phyloP scores from a whole-genome alignment of 1,140 invertebrate species.

The Tetragonula clypearis region DNA sequence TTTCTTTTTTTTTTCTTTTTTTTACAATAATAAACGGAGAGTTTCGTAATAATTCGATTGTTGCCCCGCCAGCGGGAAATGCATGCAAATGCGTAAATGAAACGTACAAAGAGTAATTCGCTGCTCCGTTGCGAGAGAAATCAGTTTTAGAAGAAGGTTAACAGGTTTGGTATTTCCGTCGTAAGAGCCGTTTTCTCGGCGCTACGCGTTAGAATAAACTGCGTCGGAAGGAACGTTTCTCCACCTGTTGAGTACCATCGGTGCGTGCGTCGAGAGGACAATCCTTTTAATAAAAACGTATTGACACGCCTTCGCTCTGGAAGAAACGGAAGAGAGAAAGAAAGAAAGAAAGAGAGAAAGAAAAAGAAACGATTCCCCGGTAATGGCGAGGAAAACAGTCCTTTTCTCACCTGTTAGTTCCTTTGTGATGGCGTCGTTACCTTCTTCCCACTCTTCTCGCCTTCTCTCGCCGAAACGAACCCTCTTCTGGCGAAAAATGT shows the following conservation, averaged over 20 bases:
- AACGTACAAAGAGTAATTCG: not conserved
- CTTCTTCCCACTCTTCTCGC: no score
- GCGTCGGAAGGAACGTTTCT: slow-evolving; percentile 4
- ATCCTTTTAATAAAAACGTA: slow-evolving; percentile 21
- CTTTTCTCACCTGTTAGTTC: not conserved
- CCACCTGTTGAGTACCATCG: slow-evolving; percentile 37
- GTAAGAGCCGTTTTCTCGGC: not conserved
- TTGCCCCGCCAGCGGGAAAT: no score
- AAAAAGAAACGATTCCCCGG: not conserved
- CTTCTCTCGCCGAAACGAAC: no score
- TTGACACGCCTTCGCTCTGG: not conserved
- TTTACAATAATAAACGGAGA: no score
- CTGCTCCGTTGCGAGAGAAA: not conserved
- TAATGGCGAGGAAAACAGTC: not conserved
- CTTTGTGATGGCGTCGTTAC: not conserved
- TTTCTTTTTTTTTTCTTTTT: no score
- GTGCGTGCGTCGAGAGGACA: not conserved
- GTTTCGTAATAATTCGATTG: no score
- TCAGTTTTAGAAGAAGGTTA: not conserved
- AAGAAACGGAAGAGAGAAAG: no score
- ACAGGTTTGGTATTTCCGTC: not conserved
- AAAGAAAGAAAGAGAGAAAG: no score
- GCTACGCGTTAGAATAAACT: slow-evolving; percentile 13
- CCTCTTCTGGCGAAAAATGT: no score
- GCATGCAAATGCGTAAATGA: no score